These are phyloP conservation scores for Sardina pilchardus DNA, from an alignment of 2,113 vertebrate genomes.

Conservation along the genomic window DNA sequence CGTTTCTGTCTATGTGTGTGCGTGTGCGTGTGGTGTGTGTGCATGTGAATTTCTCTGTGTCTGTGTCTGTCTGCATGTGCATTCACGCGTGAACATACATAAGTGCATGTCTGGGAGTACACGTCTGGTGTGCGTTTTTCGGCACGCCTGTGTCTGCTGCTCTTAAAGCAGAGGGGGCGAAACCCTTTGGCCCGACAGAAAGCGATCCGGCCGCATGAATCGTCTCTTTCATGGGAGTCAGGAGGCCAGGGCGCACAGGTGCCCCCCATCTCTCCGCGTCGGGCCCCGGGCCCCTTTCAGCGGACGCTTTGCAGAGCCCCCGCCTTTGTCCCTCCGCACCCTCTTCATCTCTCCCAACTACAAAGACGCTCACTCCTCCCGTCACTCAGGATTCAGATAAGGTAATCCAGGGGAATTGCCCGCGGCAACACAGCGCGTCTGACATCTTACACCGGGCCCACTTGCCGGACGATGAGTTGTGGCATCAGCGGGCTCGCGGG, in stretches of 20 bases:
- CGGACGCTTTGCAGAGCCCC: constrained; percentile 59
- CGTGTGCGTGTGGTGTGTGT: neutral
- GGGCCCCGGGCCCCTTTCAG: constrained; percentile 55
- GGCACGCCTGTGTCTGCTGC: constrained; percentile 15
- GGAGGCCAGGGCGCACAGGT: constrained; percentile 53
- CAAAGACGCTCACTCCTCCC: constrained; percentile 65
- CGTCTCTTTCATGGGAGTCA: constrained; percentile 68
- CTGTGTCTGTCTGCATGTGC: neutral
- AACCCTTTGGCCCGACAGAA: constrained; percentile 61
- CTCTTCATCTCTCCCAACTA: constrained; percentile 66
- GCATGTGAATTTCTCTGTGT: neutral
- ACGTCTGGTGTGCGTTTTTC: neutral
- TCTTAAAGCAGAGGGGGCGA: constrained; percentile 26
- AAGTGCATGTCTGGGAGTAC: neutral
- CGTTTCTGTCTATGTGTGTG: neutral
- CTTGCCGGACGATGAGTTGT: constrained; percentile 64
- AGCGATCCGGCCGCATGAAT: constrained; percentile 61
- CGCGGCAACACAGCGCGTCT: constrained; percentile 68
- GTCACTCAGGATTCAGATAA: constrained; percentile 76
- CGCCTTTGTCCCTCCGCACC: constrained; percentile 57
- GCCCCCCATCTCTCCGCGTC: constrained; percentile 53
- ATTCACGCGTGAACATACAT: neutral
- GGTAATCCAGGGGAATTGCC: constrained; percentile 67
- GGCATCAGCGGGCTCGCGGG: constrained; percentile 62
- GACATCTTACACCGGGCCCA: constrained; percentile 72